Percentiles rank a stretch among this genome's conserved stretches.
These are phyloP conservation scores for Amphibalanus amphitrite DNA, from an alignment of 1,140 invertebrate species.

Conservation along the genomic window DNA sequence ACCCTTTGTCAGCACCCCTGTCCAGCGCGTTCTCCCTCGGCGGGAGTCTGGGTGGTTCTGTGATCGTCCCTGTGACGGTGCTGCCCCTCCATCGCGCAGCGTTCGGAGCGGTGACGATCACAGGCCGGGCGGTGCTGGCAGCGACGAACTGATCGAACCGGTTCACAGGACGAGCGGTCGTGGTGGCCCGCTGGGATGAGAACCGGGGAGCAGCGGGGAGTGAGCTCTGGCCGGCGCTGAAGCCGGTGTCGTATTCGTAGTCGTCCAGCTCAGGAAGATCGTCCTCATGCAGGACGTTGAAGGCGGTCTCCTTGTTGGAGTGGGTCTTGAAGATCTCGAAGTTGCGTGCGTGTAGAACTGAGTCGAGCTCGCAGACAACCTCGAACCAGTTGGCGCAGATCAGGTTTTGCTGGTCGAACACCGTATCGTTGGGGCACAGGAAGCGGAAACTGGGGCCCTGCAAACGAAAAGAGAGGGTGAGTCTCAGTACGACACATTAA, in stretches of 20 bases:
- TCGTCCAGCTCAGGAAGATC: neutral
- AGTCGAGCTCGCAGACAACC: constrained; percentile 60
- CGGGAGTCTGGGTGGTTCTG: neutral
- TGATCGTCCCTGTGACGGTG: no score
- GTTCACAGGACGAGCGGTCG: no score
- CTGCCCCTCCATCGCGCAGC: neutral
- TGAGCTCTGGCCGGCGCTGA: no score
- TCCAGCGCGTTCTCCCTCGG: neutral
- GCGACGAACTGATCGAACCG: neutral
- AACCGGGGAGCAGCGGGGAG: neutral
- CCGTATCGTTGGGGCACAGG: constrained; percentile 75
- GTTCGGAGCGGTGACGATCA: no score
- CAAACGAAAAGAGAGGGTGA: neutral
- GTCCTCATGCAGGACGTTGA: neutral
- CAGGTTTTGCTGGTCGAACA: constrained; percentile 80
- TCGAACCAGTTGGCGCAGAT: constrained; percentile 81
- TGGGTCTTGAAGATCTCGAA: constrained; percentile 3
- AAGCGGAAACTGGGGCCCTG: constrained; percentile 40
- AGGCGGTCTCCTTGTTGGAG: neutral
- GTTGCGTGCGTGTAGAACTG: constrained; percentile 57
- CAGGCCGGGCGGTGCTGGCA: neutral
- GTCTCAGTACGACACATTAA: neutral
- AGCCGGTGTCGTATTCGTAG: neutral
- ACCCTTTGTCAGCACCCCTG: neutral
- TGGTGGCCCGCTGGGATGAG: neutral